These are phyloP conservation scores for Campylomormyrus tamandua DNA, from an alignment of 2,113 vertebrate species.

Conservation along the genomic window DNA sequence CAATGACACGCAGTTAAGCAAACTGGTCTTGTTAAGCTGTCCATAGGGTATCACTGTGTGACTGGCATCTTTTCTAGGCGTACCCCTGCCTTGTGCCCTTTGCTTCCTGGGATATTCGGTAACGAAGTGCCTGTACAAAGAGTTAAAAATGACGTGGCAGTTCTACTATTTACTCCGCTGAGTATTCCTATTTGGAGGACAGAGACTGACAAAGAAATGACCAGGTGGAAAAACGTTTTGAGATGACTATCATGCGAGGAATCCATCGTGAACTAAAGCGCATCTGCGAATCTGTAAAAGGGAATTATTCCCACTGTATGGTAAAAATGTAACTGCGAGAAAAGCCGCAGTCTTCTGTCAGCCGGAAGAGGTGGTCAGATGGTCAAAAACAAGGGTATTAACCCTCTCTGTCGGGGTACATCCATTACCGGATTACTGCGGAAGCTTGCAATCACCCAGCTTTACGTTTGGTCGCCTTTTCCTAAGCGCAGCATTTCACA, in stretches of 20 bases:
- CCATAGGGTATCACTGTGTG: neutral
- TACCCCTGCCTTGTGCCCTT: neutral
- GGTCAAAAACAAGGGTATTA: neutral
- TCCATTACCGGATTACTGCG: neutral
- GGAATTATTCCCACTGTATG: neutral
- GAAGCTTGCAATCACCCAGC: neutral
- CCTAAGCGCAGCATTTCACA: neutral
- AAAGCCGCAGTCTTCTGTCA: neutral
- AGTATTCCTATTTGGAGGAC: neutral
- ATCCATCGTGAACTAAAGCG: neutral
- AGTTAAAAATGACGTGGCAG: neutral
- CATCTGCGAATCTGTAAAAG: neutral
- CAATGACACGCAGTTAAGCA: neutral
- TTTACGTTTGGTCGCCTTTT: neutral
- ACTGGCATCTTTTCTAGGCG: neutral
- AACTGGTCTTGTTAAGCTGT: neutral
- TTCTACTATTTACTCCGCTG: neutral
- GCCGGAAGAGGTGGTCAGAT: neutral
- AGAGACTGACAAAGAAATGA: neutral
- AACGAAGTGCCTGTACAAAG: neutral
- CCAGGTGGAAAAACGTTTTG: neutral
- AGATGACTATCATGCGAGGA: neutral
- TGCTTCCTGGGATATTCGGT: neutral
- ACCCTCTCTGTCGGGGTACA: neutral
- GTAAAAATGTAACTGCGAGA: neutral